phyloP scores from a whole-genome alignment of 92 coral and sea anemone species.

The Heliopora coerulea region DNA sequence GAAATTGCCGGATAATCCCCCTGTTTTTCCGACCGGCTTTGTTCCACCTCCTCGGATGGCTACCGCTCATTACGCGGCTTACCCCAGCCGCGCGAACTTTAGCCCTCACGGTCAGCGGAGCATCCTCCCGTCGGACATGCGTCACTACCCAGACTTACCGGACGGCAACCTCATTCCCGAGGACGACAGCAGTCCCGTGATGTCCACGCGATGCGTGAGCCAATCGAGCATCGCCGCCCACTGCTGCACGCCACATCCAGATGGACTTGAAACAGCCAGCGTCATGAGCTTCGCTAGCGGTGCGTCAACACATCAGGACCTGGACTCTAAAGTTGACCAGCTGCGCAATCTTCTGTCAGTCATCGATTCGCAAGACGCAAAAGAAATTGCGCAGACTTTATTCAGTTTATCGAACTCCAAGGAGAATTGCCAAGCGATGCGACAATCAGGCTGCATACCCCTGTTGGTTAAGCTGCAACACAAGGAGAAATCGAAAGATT shows the following conservation, averaged over 20 bases:
- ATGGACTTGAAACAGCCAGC: constrained; percentile 93
- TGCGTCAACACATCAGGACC: constrained; percentile 94
- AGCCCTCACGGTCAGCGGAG: constrained; percentile 5
- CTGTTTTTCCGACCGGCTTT: background rate
- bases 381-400: constrained; percentile 88
- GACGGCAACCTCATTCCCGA: constrained; percentile 37
- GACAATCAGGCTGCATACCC: constrained; percentile 93
- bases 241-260: constrained; percentile 91
- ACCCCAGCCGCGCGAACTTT: background rate
- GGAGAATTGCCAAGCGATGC: constrained; percentile 97
- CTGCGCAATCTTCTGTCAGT: constrained; percentile 86
- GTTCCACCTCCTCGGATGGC: background rate
- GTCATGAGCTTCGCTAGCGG: constrained; percentile 97
- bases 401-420: constrained; percentile 92
- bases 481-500: constrained; percentile 65
- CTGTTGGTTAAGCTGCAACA: constrained; percentile 82
- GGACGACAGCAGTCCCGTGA: constrained; percentile 43
- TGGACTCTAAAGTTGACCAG: constrained; percentile 93
- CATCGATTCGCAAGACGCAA: constrained; percentile 88
- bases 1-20: background rate
- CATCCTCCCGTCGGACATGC: background rate
- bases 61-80: background rate
- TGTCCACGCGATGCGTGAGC: constrained; percentile 74
- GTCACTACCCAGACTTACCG: constrained; percentile 18
- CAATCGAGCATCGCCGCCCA: constrained; percentile 93